Percentiles rank a stretch among this genome's conserved stretches.
These are phyloP conservation scores for Drosophila triauraria DNA, from an alignment of 1,140 invertebrate species.

Conservation along the genomic window DNA sequence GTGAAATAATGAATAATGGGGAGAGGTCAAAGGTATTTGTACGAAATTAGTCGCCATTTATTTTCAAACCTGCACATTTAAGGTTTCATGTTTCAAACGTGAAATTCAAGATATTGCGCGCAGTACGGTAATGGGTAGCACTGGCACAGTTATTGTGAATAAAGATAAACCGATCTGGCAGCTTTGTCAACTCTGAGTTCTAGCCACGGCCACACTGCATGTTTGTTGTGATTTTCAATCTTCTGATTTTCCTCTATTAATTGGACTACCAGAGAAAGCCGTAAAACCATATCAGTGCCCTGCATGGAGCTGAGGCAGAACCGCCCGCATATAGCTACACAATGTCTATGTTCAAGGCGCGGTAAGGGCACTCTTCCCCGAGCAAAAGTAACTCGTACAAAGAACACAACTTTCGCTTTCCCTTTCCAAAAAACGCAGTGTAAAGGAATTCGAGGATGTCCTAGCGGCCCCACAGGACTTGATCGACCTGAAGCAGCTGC, in stretches of 20 bases:
- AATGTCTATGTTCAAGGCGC: constrained; percentile 84
- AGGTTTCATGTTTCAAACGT: neutral
- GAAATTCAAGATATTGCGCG: neutral
- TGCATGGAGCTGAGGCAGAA: constrained; percentile 34
- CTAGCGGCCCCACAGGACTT: constrained; percentile 87
- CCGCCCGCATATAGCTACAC: constrained; percentile 3
- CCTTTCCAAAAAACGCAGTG: constrained; percentile 85
- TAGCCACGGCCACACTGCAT: neutral
- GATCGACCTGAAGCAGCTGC: constrained; percentile 89
- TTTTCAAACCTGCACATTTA: constrained; percentile 1
- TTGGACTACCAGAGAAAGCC: neutral
- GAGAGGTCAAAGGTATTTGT: neutral
- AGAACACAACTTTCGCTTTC: constrained; percentile 10
- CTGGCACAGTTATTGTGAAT: neutral
- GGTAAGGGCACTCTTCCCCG: constrained; percentile 37
- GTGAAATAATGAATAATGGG: constrained; percentile 25
- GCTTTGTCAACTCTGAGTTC: neutral
- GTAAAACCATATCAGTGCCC: neutral
- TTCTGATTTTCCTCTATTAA: neutral
- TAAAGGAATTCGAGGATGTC: constrained; percentile 91
- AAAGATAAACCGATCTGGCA: neutral
- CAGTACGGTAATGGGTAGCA: neutral
- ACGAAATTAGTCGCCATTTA: neutral
- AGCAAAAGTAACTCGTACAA: constrained; percentile 6
- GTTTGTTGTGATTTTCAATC: constrained; percentile 16